phyloP scores from a whole-genome alignment of 2,113 vertebrate species.

The Smithornis capensis region DNA sequence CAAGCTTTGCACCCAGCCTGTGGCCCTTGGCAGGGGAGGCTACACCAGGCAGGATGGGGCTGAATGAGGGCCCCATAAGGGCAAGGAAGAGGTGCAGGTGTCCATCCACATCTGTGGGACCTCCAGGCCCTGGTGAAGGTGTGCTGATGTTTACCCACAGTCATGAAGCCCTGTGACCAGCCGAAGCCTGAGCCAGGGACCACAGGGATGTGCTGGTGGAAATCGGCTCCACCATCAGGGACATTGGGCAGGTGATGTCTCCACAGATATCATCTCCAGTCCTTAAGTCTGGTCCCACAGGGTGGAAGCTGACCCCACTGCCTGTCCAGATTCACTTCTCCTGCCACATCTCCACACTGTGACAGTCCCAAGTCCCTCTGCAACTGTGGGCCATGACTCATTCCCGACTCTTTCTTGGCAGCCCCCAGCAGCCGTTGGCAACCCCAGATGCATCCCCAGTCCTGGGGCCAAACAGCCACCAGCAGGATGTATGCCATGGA shows the following conservation, averaged over 20 bases:
- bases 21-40: not conserved
- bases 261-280: fast-evolving
- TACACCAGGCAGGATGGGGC: not conserved
- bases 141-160: not conserved
- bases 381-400: fast-evolving
- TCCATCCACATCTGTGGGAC: no score
- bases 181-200: not conserved
- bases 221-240: not conserved
- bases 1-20: not conserved
- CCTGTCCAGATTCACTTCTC: fast-evolving
- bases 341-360: fast-evolving
- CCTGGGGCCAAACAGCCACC: not conserved
- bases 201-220: not conserved
- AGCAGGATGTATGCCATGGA: slow-evolving; percentile 67
- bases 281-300: not conserved
- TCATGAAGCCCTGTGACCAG: not conserved
- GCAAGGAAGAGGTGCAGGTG: not conserved
- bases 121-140: not conserved
- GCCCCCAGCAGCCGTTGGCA: not conserved
- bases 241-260: not conserved
- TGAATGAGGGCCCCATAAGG: not conserved
- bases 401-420: not conserved
- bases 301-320: not conserved
- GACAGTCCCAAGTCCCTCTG: not conserved
- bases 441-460: not conserved